Evolutionary conservation across 2,113 vertebrate species (phyloP), one percentile per base, ranked within the genome.

Genomic region (Aspiorhynchus laticeps): DNA sequence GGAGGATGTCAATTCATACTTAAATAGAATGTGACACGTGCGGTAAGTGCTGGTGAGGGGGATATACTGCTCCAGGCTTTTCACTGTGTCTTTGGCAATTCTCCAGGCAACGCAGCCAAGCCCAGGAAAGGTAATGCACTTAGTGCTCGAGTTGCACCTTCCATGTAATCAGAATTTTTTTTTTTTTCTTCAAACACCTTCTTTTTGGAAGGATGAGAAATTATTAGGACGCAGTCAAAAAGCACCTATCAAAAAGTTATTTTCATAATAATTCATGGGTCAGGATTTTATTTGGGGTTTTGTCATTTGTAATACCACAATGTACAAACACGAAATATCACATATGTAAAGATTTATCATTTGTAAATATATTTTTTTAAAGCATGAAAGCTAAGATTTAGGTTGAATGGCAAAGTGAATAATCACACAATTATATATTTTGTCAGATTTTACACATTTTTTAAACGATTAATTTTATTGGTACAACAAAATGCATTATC

Each of bases 131-230:
- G 84, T 93, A 92, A 93, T 93, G 90, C 90, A 90, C 91, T 91
- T 91, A 91, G 87, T 89, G 89, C 86, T 91, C 87, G 53, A 82
- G 87, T 91, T 88, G 41, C 91, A 91, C 89, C 87, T 91, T 91
- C 82, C 87, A 89, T 91, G 87, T 91, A 91, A 91, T 93, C 88
- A 91, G 87, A 91, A 92, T 91, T 90, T 92, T 89, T 78, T 88
- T 91, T 91, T 85, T 85, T 89, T 67, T 21, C 17, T 53, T 86
- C 41, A 36, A 83, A 83, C 81, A 73, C 38, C n/a, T 38, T 48
- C 9, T 26, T 82, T 61, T 83, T 31, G 26, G 43, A 83, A 14
- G 43, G 26, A 31, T 83, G 19, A 51, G 41, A 71, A 69, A 48
- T 71, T 15, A 48, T 83, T 31, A 83, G 36, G 80, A 67, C 0